Percentiles rank a stretch among this genome's conserved stretches.
Evolutionary conservation across 2,113 vertebrate species (phyloP).

Genomic region (Amphiprion ocellaris): DNA sequence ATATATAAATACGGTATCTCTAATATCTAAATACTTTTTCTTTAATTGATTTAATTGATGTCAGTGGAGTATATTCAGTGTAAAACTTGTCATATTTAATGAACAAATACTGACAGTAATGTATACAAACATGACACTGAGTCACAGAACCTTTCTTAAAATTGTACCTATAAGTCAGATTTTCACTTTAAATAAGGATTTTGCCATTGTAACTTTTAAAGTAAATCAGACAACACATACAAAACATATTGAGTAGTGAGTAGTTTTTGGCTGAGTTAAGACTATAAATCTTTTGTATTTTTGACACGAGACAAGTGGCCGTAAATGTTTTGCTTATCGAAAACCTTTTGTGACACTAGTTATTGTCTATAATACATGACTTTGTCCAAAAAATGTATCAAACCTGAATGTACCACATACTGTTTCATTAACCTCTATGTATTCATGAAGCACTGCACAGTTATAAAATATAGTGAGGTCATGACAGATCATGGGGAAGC

Average conservation of each 20-base stretch:
- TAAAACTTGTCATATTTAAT: conserved; percentile 12
- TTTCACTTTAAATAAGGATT: conserved; percentile 1
- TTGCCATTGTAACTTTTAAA: neutral
- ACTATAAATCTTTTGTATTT: conserved; percentile 10
- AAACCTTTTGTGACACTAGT: neutral
- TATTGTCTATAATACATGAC: neutral
- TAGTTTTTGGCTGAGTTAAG: conserved; percentile 4
- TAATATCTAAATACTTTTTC: conserved; percentile 16
- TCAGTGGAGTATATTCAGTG: conserved; percentile 36
- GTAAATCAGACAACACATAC: neutral
- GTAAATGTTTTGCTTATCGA: conserved; percentile 25
- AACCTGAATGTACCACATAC: conserved; percentile 29
- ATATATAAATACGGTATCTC: conserved; percentile 27
- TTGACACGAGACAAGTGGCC: conserved; percentile 5
- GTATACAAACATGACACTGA: conserved; percentile 4
- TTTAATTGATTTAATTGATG: neutral
- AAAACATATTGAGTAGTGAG: neutral
- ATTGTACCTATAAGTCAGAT: neutral
- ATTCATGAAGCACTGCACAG: conserved; percentile 32
- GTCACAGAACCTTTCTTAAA: neutral
- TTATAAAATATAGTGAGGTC: conserved; percentile 40
- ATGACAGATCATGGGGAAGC: conserved; percentile 17
- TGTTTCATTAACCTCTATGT: conserved; percentile 2
- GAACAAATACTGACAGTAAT: neutral
- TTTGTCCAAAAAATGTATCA: conserved; percentile 39